Evolutionary conservation across 2,888 invertebrate species (phyloP).

Genomic region (Drosophila stalkeri): DNA sequence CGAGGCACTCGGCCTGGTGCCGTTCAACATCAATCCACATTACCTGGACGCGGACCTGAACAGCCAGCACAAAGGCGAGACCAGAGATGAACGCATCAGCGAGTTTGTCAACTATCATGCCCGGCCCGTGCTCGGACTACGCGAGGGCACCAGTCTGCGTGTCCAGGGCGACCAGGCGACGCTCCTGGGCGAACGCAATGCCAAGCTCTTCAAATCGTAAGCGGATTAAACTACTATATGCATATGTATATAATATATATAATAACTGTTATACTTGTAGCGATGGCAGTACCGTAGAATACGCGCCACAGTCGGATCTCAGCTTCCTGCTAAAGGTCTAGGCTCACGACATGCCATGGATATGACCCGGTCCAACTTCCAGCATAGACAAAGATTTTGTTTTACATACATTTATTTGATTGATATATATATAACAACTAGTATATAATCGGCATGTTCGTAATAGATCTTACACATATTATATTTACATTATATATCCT

Average conservation of each 20-base stretch:
- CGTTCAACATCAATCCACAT: slow-evolving; percentile 95
- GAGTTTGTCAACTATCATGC: slow-evolving; percentile 89
- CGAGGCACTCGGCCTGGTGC: slow-evolving; percentile 89
- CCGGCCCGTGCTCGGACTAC: slow-evolving; percentile 89
- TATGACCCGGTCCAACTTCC: not conserved
- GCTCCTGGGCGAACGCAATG: slow-evolving; percentile 88
- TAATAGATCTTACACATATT: slow-evolving; percentile 11
- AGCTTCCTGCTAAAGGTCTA: slow-evolving; percentile 86
- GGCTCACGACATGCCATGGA: not conserved
- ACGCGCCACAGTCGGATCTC: slow-evolving; percentile 87
- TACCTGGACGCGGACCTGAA: slow-evolving; percentile 88
- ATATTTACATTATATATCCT: slow-evolving; percentile 25
- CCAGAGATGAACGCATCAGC: slow-evolving; percentile 90
- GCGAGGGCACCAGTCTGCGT: slow-evolving; percentile 89
- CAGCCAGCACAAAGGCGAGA: slow-evolving; percentile 91
- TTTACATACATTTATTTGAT: slow-evolving; percentile 11
- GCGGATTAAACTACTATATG: not conserved
- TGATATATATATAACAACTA: slow-evolving; percentile 23
- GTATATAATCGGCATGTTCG: slow-evolving; percentile 35
- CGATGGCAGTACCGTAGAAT: slow-evolving; percentile 86
- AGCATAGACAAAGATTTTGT: not conserved
- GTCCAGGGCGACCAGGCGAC: slow-evolving; percentile 87
- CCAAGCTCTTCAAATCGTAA: slow-evolving; percentile 87
- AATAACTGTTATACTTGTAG: slow-evolving; percentile 86
- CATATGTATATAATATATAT: not conserved